phyloP scores from a whole-genome alignment of 2,888 invertebrate species.

The Parapristionchus giblindavisi region DNA sequence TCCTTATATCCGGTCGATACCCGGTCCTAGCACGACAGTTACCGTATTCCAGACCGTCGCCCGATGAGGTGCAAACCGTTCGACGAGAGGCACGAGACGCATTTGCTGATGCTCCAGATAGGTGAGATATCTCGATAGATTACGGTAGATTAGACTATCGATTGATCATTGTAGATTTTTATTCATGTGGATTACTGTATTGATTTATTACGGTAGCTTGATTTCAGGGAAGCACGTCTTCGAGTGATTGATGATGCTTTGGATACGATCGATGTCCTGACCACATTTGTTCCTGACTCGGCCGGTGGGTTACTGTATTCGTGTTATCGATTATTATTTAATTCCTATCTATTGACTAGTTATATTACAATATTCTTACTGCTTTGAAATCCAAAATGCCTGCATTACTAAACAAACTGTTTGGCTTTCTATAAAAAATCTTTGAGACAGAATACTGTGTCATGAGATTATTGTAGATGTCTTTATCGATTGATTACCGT shows the following conservation, averaged over 20 bases:
- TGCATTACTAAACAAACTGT: too few species aligned
- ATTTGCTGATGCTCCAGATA: slow-evolving; percentile 12
- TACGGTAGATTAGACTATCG: neutral
- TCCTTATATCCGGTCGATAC: too few species aligned
- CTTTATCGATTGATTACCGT: too few species aligned
- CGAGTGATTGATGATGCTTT: slow-evolving; percentile 28
- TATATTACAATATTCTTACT: too few species aligned
- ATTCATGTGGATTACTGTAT: neutral
- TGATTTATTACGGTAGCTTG: too few species aligned
- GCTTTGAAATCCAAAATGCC: too few species aligned
- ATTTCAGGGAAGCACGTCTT: slow-evolving; percentile 15
- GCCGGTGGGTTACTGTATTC: neutral
- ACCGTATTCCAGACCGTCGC: neutral
- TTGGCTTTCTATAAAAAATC: too few species aligned
- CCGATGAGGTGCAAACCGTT: slow-evolving; percentile 16
- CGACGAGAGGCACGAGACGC: slow-evolving; percentile 23
- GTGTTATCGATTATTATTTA: neutral
- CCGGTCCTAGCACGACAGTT: too few species aligned
- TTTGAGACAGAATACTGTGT: too few species aligned
- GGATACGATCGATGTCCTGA: slow-evolving; percentile 29
- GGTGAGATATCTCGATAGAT: neutral
- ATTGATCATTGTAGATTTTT: neutral
- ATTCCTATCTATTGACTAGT: too few species aligned
- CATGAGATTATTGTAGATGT: too few species aligned
- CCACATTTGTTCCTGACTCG: slow-evolving; percentile 6